These are phyloP conservation scores for Galaxias olidus DNA, from an alignment of 2,797 vertebrate genomes.

Conservation along the genomic window DNA sequence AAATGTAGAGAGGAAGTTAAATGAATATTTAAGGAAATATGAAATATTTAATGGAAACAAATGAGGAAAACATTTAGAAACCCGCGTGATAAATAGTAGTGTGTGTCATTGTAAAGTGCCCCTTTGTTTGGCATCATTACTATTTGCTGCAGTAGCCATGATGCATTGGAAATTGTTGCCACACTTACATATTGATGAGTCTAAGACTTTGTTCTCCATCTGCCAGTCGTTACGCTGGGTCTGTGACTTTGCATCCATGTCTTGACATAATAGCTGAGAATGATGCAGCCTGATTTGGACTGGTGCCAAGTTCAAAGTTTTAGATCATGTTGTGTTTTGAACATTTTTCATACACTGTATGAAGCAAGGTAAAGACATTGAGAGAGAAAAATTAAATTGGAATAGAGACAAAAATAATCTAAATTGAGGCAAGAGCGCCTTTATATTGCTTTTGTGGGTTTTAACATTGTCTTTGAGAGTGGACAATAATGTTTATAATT, in stretches of 20 bases:
- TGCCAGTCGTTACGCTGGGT: slow-evolving; percentile 59
- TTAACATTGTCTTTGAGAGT: no score
- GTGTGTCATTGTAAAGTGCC: slow-evolving; percentile 60
- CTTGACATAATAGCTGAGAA: slow-evolving; percentile 60
- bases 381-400: no score
- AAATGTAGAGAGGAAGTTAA: slow-evolving; percentile 79
- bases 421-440: no score
- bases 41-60: slow-evolving; percentile 84
- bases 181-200: slow-evolving; percentile 39
- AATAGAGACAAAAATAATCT: no score
- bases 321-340: slow-evolving; percentile 16
- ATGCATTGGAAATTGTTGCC: slow-evolving; percentile 49
- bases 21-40: slow-evolving; percentile 83
- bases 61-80: slow-evolving; percentile 82
- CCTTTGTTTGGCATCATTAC: slow-evolving; percentile 34
- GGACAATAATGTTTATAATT: no score
- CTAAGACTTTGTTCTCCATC: slow-evolving; percentile 62
- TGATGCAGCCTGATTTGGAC: slow-evolving; percentile 60
- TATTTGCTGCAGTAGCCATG: slow-evolving; percentile 55
- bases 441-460: no score
- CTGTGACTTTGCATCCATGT: slow-evolving; percentile 49
- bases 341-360: no score
- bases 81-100: slow-evolving; percentile 74
- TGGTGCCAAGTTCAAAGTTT: slow-evolving; percentile 61
- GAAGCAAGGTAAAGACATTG: no score